Conservation (phyloP, 2,888 invertebrate species). For the Choristoneura rosaceana region DNA sequence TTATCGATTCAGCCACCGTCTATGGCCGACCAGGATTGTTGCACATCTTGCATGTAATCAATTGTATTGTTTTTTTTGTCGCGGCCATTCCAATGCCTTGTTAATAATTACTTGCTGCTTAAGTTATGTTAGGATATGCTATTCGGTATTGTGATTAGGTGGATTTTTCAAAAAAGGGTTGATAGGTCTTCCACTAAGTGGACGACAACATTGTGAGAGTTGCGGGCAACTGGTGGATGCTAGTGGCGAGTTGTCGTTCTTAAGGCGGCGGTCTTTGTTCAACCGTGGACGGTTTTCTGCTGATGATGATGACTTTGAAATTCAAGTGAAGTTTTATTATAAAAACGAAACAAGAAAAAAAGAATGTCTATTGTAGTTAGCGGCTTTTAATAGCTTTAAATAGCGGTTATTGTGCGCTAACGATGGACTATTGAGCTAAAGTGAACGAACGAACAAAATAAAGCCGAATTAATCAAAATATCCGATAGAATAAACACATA, state of each 20-base stretch:
- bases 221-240: no score
- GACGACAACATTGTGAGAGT: no score
- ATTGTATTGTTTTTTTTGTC: conserved; percentile 25
- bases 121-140: neutral
- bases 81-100: conserved; percentile 13
- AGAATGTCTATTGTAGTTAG: conserved; percentile 6
- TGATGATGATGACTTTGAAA: neutral
- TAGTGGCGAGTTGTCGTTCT: no score
- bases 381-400: conserved; percentile 3
- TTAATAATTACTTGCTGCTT: conserved; percentile 21
- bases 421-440: conserved; percentile 30
- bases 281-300: no score
- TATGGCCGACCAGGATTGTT: conserved; percentile 56
- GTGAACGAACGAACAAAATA: conserved; percentile 11
- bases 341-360: neutral
- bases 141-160: neutral
- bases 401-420: conserved; percentile 33
- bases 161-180: no score
- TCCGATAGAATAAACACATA: conserved; percentile 26
- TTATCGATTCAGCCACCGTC: conserved; percentile 57
- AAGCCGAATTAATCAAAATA: conserved; percentile 23
- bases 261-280: no score
- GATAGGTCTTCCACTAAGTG: no score
- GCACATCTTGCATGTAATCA: conserved; percentile 47
- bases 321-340: neutral